Conservation (phyloP, 2,888 invertebrate species). For the Cheiracanthium punctorium region DNA sequence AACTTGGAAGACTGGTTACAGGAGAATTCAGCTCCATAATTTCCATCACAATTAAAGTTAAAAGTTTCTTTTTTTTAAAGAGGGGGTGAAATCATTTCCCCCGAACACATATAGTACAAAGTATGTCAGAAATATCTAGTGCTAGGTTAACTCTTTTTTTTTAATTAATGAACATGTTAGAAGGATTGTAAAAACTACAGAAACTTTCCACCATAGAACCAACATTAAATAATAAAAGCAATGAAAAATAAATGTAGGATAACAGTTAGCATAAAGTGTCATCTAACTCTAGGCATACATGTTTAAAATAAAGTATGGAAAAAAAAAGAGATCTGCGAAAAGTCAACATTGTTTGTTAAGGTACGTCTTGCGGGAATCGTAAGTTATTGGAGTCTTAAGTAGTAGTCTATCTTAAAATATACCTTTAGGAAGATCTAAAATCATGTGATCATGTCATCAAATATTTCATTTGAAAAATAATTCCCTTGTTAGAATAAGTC, state of each 20-base stretch:
- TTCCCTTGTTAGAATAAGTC: too few species aligned
- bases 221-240: constrained; percentile 16
- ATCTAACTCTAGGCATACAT: background rate
- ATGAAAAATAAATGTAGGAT: background rate
- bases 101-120: constrained; percentile 41
- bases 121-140: constrained; percentile 25
- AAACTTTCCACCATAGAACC: constrained; percentile 27
- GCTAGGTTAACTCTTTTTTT: constrained; percentile 18
- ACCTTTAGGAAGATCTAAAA: too few species aligned
- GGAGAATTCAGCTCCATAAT: constrained; percentile 56
- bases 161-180: constrained; percentile 31
- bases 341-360: too few species aligned
- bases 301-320: background rate
- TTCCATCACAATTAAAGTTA: constrained; percentile 48
- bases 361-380: too few species aligned
- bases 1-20: constrained; percentile 66
- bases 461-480: too few species aligned
- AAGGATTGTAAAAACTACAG: constrained; percentile 34
- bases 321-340: background rate
- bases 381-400: too few species aligned
- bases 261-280: background rate
- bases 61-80: constrained; percentile 34
- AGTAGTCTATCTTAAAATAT: too few species aligned
- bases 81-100: constrained; percentile 4
- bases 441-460: too few species aligned